These are phyloP conservation scores for Pocillopora verrucosa DNA, from an alignment of 64 coral and sea anemone species.

Conservation along the genomic window DNA sequence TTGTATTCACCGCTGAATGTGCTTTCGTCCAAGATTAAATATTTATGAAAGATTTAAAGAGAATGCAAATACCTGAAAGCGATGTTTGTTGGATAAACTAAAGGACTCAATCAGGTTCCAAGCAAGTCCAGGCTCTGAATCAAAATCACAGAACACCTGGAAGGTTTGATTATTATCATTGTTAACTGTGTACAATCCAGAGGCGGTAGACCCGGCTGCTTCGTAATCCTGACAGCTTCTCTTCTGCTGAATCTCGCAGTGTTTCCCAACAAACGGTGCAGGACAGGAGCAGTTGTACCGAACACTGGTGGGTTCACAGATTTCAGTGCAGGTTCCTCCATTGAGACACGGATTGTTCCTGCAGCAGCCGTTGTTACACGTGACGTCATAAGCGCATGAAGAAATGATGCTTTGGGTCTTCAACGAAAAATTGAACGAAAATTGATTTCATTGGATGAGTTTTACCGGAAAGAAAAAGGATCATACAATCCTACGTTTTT, in stretches of 20 bases:
- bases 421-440: neutral
- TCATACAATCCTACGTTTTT: neutral
- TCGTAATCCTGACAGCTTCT: slow-evolving; percentile 41
- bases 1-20: too few relatives aligned
- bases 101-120: slow-evolving; percentile 50
- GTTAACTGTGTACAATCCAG: slow-evolving; percentile 31
- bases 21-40: too few relatives aligned
- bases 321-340: slow-evolving; percentile 34
- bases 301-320: slow-evolving; percentile 17
- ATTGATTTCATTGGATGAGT: neutral
- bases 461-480: neutral
- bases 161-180: slow-evolving; percentile 28
- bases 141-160: slow-evolving; percentile 48
- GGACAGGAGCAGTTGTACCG: slow-evolving; percentile 24
- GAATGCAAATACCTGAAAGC: neutral
- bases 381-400: neutral
- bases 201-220: neutral
- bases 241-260: slow-evolving; percentile 19
- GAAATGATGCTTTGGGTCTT: neutral
- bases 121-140: neutral
- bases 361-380: slow-evolving; percentile 35
- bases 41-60: too few relatives aligned
- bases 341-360: slow-evolving; percentile 12
- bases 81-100: neutral
- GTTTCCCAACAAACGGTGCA: slow-evolving; percentile 30